phyloP scores from a whole-genome alignment of 2,797 vertebrate species.

The Tarsius wallacei region DNA sequence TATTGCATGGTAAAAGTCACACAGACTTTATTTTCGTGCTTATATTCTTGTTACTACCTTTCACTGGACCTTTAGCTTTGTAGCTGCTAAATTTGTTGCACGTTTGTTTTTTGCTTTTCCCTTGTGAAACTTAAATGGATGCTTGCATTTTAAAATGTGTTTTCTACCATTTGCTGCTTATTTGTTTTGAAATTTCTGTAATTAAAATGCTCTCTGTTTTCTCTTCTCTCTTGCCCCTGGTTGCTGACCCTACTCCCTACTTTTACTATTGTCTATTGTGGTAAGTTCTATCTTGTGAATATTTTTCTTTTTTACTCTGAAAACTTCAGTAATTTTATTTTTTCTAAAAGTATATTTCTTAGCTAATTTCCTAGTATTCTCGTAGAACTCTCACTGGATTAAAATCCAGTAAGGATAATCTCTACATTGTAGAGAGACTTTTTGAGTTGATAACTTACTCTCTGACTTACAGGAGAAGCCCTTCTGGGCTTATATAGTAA shows the following conservation, averaged over 20 bases:
- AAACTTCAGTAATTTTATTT: constrained; percentile 88
- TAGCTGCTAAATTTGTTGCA: constrained; percentile 90
- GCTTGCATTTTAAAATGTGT: constrained; percentile 88
- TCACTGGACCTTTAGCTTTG: constrained; percentile 89
- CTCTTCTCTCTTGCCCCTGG: constrained; percentile 98
- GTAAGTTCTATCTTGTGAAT: constrained; percentile 98
- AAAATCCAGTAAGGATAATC: constrained; percentile 73
- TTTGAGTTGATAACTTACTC: constrained; percentile 15
- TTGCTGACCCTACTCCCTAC: constrained; percentile 98
- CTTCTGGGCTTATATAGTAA: neutral
- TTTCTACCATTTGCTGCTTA: constrained; percentile 92
- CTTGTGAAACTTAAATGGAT: constrained; percentile 90
- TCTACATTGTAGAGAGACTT: neutral
- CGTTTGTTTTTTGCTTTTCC: constrained; percentile 89
- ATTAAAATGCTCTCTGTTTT: constrained; percentile 99
- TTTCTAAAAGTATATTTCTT: constrained; percentile 90
- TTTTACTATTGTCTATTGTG: constrained; percentile 99
- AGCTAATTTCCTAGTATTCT: constrained; percentile 85
- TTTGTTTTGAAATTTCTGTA: constrained; percentile 95
- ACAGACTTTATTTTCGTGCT: constrained; percentile 88
- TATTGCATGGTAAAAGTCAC: constrained; percentile 95
- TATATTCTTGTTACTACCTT: constrained; percentile 90
- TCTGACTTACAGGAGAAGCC: constrained; percentile 27
- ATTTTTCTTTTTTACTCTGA: constrained; percentile 89
- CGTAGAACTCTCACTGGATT: constrained; percentile 70